These are phyloP conservation scores for Cichlasoma orientale DNA, from an alignment of 2,797 vertebrate genomes.

Conservation along the genomic window DNA sequence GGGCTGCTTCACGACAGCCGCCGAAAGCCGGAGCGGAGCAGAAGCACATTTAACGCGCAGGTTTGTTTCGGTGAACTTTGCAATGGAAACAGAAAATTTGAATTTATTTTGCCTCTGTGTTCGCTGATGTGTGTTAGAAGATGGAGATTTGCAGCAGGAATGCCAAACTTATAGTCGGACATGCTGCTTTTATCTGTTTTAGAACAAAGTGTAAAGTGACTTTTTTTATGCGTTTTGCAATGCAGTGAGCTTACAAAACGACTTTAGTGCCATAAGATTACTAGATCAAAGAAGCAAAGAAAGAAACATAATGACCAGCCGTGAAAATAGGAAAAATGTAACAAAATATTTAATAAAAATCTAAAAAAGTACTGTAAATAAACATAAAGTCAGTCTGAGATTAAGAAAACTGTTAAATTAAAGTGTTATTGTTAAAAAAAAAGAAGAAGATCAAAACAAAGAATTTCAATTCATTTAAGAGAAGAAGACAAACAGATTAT, in stretches of 20 bases:
- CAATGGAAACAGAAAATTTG: neutral
- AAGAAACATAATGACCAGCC: no score
- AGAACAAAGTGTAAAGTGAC: neutral
- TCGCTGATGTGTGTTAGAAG: no score
- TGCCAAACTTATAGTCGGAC: neutral
- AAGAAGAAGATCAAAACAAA: neutral
- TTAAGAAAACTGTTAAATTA: neutral
- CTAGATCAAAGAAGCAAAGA: neutral
- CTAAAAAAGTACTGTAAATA: neutral
- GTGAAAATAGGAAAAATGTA: rapidly evolving
- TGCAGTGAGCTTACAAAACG: neutral
- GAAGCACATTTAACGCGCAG: neutral
- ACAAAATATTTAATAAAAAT: neutral
- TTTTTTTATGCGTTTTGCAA: no score
- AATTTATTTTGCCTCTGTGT: neutral
- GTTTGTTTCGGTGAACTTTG: neutral
- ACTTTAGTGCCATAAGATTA: neutral
- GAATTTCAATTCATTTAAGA: neutral
- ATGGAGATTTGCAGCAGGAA: neutral
- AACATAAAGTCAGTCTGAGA: neutral
- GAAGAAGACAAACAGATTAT: neutral
- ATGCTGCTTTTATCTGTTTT: neutral
- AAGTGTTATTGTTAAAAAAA: neutral
- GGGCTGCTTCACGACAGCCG: neutral
- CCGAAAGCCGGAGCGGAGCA: neutral